phyloP scores from a whole-genome alignment of 2,113 vertebrate genomes.

The Pungitius pungitius region DNA sequence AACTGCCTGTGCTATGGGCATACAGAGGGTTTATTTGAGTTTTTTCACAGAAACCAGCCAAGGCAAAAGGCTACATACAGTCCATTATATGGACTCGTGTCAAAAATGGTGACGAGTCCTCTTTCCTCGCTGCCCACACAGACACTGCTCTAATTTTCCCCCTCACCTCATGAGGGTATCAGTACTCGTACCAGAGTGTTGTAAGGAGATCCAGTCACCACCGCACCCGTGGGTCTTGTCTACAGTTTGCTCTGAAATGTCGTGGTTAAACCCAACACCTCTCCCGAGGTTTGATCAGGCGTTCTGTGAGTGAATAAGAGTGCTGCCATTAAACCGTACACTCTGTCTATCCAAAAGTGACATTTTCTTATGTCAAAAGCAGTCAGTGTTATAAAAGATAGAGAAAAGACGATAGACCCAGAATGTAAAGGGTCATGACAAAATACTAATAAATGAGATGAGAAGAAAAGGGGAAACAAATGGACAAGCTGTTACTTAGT shows the following conservation, averaged over 20 bases:
- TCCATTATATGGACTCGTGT: no score
- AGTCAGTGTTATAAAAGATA: background rate
- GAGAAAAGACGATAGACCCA: background rate
- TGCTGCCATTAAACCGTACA: slow-evolving; percentile 1
- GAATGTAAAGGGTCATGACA: background rate
- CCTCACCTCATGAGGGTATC: slow-evolving; percentile 53
- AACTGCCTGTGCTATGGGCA: background rate
- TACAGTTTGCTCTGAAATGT: slow-evolving; percentile 70
- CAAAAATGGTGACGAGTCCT: background rate
- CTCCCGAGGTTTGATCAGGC: slow-evolving; percentile 58
- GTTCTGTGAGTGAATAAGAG: slow-evolving; percentile 25
- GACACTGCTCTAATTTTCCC: slow-evolving; percentile 44
- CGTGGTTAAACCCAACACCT: slow-evolving; percentile 76
- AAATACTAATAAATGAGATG: background rate
- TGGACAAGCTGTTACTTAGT: background rate
- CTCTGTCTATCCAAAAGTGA: background rate
- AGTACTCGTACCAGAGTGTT: slow-evolving; percentile 19
- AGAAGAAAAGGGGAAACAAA: no score
- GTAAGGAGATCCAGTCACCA: slow-evolving; percentile 71
- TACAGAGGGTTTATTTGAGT: background rate
- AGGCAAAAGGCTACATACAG: no score
- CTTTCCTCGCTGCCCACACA: slow-evolving; percentile 12
- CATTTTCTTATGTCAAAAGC: background rate
- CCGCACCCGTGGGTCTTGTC: slow-evolving; percentile 64
- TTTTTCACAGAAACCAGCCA: background rate